These are phyloP conservation scores for Lethenteron reissneri DNA, from an alignment of 2,113 vertebrate genomes.

Conservation along the genomic window DNA sequence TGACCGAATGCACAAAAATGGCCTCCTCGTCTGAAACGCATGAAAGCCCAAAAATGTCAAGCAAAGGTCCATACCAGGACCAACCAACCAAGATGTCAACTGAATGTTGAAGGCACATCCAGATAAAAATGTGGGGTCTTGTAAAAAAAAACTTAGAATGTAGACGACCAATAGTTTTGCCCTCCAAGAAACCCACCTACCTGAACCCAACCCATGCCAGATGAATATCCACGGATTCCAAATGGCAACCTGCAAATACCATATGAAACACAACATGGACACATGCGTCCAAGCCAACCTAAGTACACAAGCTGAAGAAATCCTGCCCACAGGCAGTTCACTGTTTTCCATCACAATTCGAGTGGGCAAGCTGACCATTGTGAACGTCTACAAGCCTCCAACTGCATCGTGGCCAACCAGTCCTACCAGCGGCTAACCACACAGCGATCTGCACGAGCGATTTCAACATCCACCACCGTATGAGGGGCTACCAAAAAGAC, in stretches of 20 bases:
- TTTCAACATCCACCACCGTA: too few species aligned
- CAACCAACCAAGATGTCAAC: too few species aligned
- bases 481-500: background rate
- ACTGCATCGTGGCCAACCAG: background rate
- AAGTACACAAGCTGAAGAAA: background rate
- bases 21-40: too few species aligned
- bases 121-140: too few species aligned
- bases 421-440: background rate
- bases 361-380: constrained; percentile 3
- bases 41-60: too few species aligned
- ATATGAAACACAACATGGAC: background rate
- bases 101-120: too few species aligned
- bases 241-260: background rate
- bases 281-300: background rate
- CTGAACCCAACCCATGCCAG: background rate
- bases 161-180: background rate
- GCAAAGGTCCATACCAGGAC: too few species aligned
- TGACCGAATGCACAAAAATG: too few species aligned
- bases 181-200: background rate
- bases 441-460: background rate
- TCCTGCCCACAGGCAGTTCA: background rate
- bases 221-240: background rate
- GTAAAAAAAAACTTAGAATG: background rate
- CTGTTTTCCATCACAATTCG: background rate
- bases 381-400: background rate